A percentile compares a stretch with the other conserved stretches of the same genome.
These are phyloP conservation scores for Papilio polyxenes DNA, from an alignment of 1,140 invertebrate genomes.

Conservation along the genomic window DNA sequence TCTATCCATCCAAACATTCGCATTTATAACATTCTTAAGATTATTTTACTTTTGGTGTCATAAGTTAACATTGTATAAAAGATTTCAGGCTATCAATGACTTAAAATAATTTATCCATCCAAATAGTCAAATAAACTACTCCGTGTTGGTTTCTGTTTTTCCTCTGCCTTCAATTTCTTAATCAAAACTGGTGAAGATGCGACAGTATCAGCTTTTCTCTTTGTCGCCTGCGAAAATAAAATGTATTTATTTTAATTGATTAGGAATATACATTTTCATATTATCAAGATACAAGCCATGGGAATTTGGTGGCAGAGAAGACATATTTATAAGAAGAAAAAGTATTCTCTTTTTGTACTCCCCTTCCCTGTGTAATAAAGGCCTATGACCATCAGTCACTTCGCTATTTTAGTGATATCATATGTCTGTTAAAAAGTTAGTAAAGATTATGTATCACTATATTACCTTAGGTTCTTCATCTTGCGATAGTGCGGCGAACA, in stretches of 20 bases:
- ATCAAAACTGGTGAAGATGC: conserved; percentile 65
- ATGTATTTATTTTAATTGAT: neutral
- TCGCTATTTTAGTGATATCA: neutral
- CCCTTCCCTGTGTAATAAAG: neutral
- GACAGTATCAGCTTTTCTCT: conserved; percentile 68
- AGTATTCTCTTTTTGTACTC: neutral
- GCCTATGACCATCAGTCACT: neutral
- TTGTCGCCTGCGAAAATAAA: conserved; percentile 64
- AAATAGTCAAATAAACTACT: conserved; percentile 74
- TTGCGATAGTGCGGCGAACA: conserved; percentile 64
- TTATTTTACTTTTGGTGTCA: neutral
- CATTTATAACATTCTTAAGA: no score
- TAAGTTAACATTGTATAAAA: no score
- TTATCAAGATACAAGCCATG: neutral
- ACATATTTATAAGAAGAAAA: neutral
- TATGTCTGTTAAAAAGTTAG: no score
- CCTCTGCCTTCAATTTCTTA: conserved; percentile 74
- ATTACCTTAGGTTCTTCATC: conserved; percentile 40
- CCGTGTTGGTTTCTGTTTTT: conserved; percentile 54
- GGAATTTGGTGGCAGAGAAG: neutral
- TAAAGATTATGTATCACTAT: no score
- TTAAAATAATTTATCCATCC: conserved; percentile 49
- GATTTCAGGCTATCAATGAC: neutral
- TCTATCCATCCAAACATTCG: no score
- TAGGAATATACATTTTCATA: neutral